phyloP scores from a whole-genome alignment of 2,888 invertebrate species.

The Halictus ligatus region DNA sequence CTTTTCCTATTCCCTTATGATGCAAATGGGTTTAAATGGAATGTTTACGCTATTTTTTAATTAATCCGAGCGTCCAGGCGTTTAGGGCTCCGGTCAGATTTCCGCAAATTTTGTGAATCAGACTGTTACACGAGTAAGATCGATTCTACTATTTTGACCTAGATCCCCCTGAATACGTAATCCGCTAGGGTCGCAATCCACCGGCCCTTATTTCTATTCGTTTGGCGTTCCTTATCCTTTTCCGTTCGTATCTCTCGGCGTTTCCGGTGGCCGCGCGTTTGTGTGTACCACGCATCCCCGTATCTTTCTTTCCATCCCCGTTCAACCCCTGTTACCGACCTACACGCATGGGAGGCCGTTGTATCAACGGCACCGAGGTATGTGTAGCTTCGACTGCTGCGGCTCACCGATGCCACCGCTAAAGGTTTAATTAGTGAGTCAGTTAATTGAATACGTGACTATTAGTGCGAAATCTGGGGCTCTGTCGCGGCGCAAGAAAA shows the following conservation, averaged over 20 bases:
- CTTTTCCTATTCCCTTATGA: too few relatives aligned
- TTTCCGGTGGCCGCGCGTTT: conserved; percentile 20
- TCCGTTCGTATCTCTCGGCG: conserved; percentile 3
- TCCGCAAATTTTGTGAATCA: not conserved
- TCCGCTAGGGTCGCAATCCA: conserved; percentile 33
- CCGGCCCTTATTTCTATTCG: conserved; percentile 48
- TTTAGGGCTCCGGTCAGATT: not conserved
- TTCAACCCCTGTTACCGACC: conserved; percentile 7
- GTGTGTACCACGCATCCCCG: conserved; percentile 28
- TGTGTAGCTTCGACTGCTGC: conserved; percentile 71
- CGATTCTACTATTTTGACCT: conserved; percentile 45
- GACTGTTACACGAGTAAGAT: not conserved
- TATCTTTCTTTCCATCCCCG: conserved; percentile 36
- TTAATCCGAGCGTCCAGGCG: not conserved
- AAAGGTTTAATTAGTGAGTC: conserved; percentile 75
- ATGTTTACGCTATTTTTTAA: not conserved
- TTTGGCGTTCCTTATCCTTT: conserved; percentile 28
- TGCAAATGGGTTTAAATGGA: not conserved
- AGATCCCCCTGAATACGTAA: conserved; percentile 40
- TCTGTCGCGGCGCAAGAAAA: conserved; percentile 25
- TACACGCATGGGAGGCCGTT: conserved; percentile 3
- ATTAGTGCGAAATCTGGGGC: conserved; percentile 70
- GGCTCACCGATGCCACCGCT: conserved; percentile 73
- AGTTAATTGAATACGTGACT: conserved; percentile 73
- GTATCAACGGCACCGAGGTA: conserved; percentile 56